Evolutionary conservation across 2,113 vertebrate genomes (phyloP), one percentile per base, ranked within the genome.

Genomic region (Albula goreensis): DNA sequence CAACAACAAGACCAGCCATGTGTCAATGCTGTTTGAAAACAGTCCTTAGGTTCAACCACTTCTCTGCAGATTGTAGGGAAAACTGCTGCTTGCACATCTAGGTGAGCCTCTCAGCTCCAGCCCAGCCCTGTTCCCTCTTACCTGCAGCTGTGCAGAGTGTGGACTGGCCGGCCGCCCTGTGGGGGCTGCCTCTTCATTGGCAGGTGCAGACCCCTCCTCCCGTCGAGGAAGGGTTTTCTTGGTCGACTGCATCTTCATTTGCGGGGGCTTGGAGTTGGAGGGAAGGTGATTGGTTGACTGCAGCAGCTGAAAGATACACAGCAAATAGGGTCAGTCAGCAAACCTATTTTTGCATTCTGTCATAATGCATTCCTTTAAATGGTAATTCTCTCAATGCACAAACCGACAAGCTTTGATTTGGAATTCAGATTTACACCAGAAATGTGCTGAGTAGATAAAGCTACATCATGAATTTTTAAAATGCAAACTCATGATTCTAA

Each of bases 231-330:
- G 90, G 0, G 87, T 48, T 89, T 97, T 98, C 94, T 97, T 98
- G 0, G 93, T 96, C 0, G 96, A 96, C 92, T 96, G 97, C 95
- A 96, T 96, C 92, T 98, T 99, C 88, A 97, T 95, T 92, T 97
- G 97, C 91, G 97, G 97, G 83, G 97, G 96, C 88, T 98, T 98
- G 49, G 97, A 96, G 89, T 97, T 97, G 93, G 96, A 96, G 1
- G 97, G 97, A 1, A 95, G 96, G 81, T 96, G 97, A 94, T 96
- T 97, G 83, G 97, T 97, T 60, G 97, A 96, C 87, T 97, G 97
- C 50, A 99, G 96, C 81, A 99, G 95, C 98, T 99, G 90, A 12
- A 89, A 83, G 15, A 17, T 11, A 7, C 60, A 7, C 17, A 13
- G 56, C 56, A 2, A 60, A 60, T 60, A 15, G 56, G 56, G 11